Percentiles rank a stretch among this genome's conserved stretches.
Conservation (phyloP, 2,888 invertebrate species). For the Tineola bisselliella region DNA sequence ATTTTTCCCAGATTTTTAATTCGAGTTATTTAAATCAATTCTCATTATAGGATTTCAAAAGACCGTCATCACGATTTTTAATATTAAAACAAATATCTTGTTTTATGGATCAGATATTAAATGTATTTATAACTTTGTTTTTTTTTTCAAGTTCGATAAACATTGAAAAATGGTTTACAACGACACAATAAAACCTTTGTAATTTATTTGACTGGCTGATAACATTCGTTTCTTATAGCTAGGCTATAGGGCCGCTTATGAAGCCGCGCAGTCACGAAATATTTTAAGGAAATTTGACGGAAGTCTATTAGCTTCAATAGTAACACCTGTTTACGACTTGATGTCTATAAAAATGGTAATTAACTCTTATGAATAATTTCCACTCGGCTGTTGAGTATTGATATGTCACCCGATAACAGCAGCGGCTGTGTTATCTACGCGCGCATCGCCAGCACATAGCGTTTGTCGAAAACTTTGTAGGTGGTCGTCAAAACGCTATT, state of each 20-base stretch:
- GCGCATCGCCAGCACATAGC: background rate
- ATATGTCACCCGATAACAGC: slow-evolving; percentile 12
- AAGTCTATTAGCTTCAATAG: slow-evolving; percentile 16
- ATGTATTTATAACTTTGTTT: slow-evolving; percentile 58
- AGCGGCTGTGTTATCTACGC: slow-evolving; percentile 7
- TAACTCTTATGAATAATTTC: slow-evolving; percentile 26
- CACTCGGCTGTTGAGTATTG: slow-evolving; percentile 15
- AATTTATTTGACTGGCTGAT: background rate
- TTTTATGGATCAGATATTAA: slow-evolving; percentile 61
- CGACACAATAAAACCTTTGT: background rate
- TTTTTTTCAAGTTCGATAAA: slow-evolving; percentile 3
- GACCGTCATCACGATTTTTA: slow-evolving; percentile 58
- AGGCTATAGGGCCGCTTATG: background rate
- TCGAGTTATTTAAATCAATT: slow-evolving; percentile 65
- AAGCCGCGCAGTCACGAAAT: background rate
- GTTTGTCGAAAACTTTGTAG: slow-evolving; percentile 23
- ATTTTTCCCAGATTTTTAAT: slow-evolving; percentile 64
- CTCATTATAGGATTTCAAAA: slow-evolving; percentile 63
- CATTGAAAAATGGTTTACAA: background rate
- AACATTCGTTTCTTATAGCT: background rate
- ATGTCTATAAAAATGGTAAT: slow-evolving; percentile 31
- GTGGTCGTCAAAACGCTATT: slow-evolving; percentile 36
- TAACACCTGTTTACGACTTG: slow-evolving; percentile 23
- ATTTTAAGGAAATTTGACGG: background rate
- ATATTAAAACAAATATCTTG: slow-evolving; percentile 56